phyloP scores from a whole-genome alignment of 2,888 invertebrate species.

The Fragum sueziense region DNA sequence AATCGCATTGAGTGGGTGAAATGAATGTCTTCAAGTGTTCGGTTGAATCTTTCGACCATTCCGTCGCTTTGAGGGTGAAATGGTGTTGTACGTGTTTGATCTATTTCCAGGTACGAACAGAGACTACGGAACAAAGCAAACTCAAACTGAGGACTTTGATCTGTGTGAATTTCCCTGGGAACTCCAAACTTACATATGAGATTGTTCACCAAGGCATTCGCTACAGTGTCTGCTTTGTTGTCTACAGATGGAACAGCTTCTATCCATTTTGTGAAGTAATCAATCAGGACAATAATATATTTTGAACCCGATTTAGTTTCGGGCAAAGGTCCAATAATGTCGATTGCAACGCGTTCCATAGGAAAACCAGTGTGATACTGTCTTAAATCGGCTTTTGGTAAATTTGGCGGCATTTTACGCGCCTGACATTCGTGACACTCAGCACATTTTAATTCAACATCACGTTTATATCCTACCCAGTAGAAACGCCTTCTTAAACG shows the following conservation, averaged over 20 bases:
- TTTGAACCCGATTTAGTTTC: not conserved
- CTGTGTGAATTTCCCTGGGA: conserved; percentile 13
- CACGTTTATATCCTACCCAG: conserved; percentile 25
- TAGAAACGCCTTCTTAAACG: conserved; percentile 12
- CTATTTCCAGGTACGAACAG: not conserved
- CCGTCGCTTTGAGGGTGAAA: not conserved
- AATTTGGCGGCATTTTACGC: conserved; percentile 23
- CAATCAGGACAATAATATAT: not conserved
- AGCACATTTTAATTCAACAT: conserved; percentile 26
- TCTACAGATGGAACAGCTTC: not conserved
- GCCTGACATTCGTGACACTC: no score
- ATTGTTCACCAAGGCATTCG: not conserved
- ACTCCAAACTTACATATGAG: not conserved
- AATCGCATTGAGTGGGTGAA: conserved; percentile 16
- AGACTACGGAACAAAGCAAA: not conserved
- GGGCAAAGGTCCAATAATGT: not conserved
- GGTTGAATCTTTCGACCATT: conserved; percentile 10
- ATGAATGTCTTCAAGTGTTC: conserved; percentile 20
- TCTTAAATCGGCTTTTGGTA: no score
- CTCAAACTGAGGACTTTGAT: conserved; percentile 11
- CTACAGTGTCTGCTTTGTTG: not conserved
- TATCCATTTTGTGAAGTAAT: conserved; percentile 7
- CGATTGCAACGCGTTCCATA: conserved; percentile 19
- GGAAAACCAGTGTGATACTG: no score
- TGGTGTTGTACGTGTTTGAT: conserved; percentile 6